Conservation (phyloP, 2,888 invertebrate genomes). For the Timema cristinae region DNA sequence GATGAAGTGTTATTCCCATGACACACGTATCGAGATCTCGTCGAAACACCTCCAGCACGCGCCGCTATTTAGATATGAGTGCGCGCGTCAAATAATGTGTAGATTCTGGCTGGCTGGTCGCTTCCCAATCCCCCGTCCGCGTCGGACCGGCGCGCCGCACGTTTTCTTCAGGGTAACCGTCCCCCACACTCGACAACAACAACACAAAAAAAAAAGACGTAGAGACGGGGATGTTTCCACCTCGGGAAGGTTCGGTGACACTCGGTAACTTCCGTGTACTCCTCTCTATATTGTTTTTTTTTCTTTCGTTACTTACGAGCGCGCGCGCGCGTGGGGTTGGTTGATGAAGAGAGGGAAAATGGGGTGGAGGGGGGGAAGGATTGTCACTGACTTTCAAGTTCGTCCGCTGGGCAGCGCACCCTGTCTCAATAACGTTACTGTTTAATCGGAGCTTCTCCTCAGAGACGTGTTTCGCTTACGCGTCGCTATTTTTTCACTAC, state of each 20-base stretch:
- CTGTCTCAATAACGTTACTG: conserved; percentile 18
- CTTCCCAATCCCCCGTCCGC: too few relatives aligned
- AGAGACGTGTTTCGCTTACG: too few relatives aligned
- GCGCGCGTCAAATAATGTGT: conserved; percentile 24
- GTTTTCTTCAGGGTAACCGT: too few relatives aligned
- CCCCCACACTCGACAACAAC: too few relatives aligned
- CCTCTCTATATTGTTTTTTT: conserved; percentile 5
- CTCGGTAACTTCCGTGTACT: conserved; percentile 15
- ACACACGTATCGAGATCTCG: too few relatives aligned
- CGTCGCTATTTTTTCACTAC: too few relatives aligned
- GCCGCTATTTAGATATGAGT: conserved; percentile 23
- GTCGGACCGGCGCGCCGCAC: too few relatives aligned
- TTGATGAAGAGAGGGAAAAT: neutral
- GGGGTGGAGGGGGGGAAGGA: conserved; percentile 4
- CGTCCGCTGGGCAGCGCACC: conserved; percentile 31
- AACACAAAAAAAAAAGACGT: too few relatives aligned
- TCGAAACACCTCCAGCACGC: too few relatives aligned
- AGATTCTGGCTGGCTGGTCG: neutral
- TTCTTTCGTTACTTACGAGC: too few relatives aligned
- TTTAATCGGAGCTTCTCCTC: neutral
- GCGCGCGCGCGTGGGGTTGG: too few relatives aligned
- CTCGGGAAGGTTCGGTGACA: neutral
- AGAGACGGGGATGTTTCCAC: conserved; percentile 3
- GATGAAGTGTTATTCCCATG: too few relatives aligned
- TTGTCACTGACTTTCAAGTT: conserved; percentile 17